phyloP scores from a whole-genome alignment of 2,797 vertebrate species.

The Clamator glandarius region DNA sequence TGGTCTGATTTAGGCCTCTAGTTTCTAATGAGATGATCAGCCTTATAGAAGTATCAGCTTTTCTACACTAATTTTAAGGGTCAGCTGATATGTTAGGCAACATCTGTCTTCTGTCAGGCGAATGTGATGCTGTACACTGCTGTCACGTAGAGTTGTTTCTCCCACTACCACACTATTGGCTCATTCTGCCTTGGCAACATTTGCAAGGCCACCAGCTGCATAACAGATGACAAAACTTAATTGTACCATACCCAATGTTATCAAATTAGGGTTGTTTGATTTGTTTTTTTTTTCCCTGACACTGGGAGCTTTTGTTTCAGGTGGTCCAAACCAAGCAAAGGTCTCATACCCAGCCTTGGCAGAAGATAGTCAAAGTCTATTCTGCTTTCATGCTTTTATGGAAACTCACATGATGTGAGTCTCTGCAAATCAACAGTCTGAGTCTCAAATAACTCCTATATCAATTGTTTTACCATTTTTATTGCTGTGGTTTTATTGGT shows the following conservation, averaged over 20 bases:
- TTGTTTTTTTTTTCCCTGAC: neutral
- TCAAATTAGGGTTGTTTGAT: neutral
- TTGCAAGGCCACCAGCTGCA: neutral
- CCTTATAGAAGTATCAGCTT: neutral
- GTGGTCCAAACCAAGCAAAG: neutral
- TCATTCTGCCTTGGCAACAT: neutral
- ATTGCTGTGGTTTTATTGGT: neutral
- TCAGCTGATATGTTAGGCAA: neutral
- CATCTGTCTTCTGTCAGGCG: neutral
- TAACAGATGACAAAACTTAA: neutral
- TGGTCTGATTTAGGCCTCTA: neutral
- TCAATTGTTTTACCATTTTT: neutral
- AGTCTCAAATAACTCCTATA: neutral
- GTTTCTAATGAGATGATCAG: neutral
- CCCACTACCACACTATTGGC: fast-evolving
- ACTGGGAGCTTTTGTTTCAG: neutral
- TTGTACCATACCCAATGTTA: neutral
- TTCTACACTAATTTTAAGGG: neutral
- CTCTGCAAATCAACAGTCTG: neutral
- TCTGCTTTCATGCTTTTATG: neutral
- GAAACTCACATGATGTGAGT: neutral
- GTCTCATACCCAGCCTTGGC: neutral
- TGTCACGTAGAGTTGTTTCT: neutral
- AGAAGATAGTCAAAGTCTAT: neutral
- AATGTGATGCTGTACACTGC: neutral